phyloP scores from a whole-genome alignment of 2,113 vertebrate species.

The Trogon melanurus region DNA sequence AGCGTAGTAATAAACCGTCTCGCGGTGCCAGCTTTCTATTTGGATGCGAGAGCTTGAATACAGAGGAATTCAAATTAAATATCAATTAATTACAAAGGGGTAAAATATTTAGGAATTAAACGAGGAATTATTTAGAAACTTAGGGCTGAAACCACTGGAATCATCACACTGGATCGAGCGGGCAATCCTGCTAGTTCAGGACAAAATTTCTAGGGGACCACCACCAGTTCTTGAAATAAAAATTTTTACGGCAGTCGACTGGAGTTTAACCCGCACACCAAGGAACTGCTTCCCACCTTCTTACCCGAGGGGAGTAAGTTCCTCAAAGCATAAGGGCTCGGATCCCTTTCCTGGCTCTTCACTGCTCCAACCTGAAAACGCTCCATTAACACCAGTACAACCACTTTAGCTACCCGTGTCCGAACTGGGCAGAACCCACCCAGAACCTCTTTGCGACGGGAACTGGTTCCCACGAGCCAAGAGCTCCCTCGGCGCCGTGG shows the following conservation, averaged over 20 bases:
- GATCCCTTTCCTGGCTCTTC: fast-evolving
- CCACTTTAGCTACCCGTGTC: fast-evolving
- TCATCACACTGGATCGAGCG: background rate
- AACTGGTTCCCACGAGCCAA: background rate
- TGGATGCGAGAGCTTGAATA: background rate
- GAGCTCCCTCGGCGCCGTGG: background rate
- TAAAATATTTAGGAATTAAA: conserved; percentile 47
- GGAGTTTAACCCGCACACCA: fast-evolving
- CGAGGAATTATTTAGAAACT: background rate
- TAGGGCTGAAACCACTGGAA: background rate
- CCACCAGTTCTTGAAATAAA: background rate
- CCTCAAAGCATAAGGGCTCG: background rate
- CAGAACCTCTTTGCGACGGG: background rate
- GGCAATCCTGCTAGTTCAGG: background rate
- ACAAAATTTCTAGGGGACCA: background rate
- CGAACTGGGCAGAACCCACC: background rate
- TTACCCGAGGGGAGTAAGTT: background rate
- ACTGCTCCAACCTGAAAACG: background rate
- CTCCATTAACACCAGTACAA: too few relatives aligned
- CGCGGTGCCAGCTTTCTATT: background rate
- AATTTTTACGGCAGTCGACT: background rate
- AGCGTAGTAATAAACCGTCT: background rate
- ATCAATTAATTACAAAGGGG: conserved; percentile 45
- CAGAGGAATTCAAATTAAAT: conserved; percentile 43
- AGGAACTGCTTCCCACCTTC: background rate